phyloP scores from a whole-genome alignment of 2,797 vertebrate species.

The Octomys mimax region DNA sequence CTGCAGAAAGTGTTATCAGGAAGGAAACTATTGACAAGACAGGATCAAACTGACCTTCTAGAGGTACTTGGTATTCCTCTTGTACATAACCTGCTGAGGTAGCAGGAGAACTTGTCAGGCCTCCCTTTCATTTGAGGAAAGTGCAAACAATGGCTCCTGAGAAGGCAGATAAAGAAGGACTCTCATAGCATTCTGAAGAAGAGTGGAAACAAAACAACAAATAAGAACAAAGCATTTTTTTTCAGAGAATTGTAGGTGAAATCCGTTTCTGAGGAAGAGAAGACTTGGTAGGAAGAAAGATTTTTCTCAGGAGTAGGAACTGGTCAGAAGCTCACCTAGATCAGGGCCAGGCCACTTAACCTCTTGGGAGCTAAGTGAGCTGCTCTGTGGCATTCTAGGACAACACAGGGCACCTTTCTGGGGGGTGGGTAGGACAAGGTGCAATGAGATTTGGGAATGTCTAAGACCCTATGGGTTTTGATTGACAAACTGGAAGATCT shows the following conservation, averaged over 20 bases:
- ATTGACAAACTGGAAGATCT: background rate
- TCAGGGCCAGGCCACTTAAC: background rate
- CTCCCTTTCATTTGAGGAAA: conserved; percentile 37
- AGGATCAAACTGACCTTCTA: background rate
- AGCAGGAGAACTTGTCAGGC: background rate
- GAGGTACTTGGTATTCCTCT: background rate
- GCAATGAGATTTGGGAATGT: background rate
- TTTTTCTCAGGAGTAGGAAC: background rate
- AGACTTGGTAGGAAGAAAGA: background rate
- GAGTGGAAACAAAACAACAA: conserved; percentile 46
- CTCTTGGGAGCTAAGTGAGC: background rate
- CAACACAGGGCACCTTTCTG: background rate
- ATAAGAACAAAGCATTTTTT: conserved; percentile 55
- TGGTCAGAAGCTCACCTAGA: background rate
- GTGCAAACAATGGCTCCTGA: conserved; percentile 26
- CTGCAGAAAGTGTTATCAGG: conserved; percentile 25
- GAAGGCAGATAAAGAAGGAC: conserved; percentile 22
- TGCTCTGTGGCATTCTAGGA: background rate
- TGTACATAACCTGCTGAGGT: background rate
- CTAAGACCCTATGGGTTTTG: background rate
- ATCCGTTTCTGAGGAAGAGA: background rate
- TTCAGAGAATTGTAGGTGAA: background rate
- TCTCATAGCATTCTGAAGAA: conserved; percentile 22
- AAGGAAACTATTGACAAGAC: conserved; percentile 62
- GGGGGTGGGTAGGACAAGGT: background rate